Conservation (phyloP, 1,140 invertebrate genomes). For the Vanessa atalanta region DNA sequence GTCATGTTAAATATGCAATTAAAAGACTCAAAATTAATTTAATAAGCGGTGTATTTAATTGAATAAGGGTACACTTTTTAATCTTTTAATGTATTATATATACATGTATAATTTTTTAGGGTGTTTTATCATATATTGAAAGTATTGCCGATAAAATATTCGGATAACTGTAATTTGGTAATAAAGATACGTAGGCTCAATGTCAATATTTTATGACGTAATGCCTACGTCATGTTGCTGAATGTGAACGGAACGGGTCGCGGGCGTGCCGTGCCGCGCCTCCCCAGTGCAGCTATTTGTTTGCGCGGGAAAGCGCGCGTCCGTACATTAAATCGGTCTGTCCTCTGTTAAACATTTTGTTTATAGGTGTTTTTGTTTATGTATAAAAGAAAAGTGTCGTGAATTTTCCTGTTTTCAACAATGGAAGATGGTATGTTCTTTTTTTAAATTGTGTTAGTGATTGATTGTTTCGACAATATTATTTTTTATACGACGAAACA, state of each 20-base stretch:
- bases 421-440: conserved; percentile 2
- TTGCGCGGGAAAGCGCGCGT: conserved; percentile 44
- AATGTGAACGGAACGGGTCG: conserved; percentile 34
- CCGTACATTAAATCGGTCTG: background rate
- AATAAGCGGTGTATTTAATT: no score
- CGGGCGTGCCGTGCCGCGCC: conserved; percentile 61
- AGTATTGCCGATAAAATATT: background rate
- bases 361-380: background rate
- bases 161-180: conserved; percentile 11
- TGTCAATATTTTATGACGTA: conserved; percentile 40
- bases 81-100: no score
- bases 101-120: background rate
- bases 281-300: conserved; percentile 52
- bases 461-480: no score
- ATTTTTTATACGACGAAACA: no score
- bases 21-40: no score
- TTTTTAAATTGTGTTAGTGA: conserved; percentile 1
- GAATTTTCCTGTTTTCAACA: background rate
- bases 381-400: background rate
- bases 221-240: conserved; percentile 41
- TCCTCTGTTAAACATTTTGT: background rate
- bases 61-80: no score
- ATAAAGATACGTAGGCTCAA: conserved; percentile 30
- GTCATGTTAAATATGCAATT: background rate
- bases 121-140: conserved; percentile 1